Evolutionary conservation across 1,140 invertebrate genomes (phyloP), one percentile per base, ranked within the genome.

Genomic region (Coenobita brevimanus): DNA sequence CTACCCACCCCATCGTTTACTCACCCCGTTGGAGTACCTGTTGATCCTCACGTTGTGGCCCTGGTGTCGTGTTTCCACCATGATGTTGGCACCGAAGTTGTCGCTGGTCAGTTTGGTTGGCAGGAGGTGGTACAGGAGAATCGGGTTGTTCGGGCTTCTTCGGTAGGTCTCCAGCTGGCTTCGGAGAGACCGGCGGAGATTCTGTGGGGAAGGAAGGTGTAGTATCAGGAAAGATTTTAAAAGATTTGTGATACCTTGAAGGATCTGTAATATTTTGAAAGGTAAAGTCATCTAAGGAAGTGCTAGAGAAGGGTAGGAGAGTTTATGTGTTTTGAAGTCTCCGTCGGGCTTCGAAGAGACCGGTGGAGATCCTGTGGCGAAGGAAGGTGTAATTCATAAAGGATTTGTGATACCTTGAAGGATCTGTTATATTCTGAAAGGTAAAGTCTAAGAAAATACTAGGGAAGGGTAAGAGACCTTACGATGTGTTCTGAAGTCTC

Each of bases 11-110:
- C 13, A 13, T 57, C 54, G 4, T 21, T 21, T 38, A 87, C 85
- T 91, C 91, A 94, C 93, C 85, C 93, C 92, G 84, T 92, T 93
- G 38, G 93, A 92, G 90, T 94, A 94, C 90, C 93, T 93, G 90
- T 92, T 93, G 64, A 93, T 91, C 54, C 92, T 90, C 1, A 93
- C 90, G 38, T 91, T 91, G 64, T 91, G 91, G 2, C 92, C 91
- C 15, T 90, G 86, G 71, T 93, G 89, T 8, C 92, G 89, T 0
- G 92, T 92, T 54, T 91, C 90, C 0, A 93, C 83, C 80, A 92
- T 90, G 8, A 90, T 90, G 86, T 94, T 92, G 0, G 91, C 92
- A 6, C 91, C 87, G 86, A 93, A 93, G 33, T 93, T 92, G 43
- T 91, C 92, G 1, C 93, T 92, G 2, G 91, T 89, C 4, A 93